These are phyloP conservation scores for Brachionus sp. DNA, from an alignment of 1,140 invertebrate genomes.

Conservation along the genomic window DNA sequence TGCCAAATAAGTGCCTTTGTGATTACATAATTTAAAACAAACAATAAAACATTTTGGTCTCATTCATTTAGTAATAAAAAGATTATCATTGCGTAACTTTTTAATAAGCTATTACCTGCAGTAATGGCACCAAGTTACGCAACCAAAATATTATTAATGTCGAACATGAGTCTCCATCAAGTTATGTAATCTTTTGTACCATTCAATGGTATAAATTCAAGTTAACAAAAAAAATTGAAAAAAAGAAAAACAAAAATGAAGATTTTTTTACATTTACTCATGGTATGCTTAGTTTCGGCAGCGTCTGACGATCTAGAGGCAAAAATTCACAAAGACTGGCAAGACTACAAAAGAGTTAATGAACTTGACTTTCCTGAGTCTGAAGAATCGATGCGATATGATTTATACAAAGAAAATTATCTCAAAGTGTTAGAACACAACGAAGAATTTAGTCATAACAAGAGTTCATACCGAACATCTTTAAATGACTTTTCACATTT, in stretches of 20 bases:
- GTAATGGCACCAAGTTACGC: background rate
- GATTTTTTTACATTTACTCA: background rate
- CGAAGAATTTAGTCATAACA: background rate
- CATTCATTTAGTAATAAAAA: background rate
- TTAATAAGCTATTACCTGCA: background rate
- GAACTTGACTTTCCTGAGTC: background rate
- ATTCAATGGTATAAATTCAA: background rate
- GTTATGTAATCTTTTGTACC: background rate
- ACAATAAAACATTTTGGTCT: background rate
- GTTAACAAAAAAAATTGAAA: background rate
- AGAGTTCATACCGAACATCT: background rate
- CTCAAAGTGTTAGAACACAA: background rate
- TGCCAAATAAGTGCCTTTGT: background rate
- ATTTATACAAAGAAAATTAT: background rate
- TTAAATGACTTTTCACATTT: background rate
- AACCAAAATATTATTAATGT: background rate
- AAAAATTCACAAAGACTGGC: background rate
- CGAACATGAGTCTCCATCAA: background rate
- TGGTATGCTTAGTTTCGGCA: background rate
- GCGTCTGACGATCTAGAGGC: background rate
- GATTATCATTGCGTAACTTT: background rate
- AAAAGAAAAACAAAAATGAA: background rate
- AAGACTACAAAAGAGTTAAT: background rate
- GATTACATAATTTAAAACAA: slow-evolving; percentile 1
- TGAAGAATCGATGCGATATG: background rate